These are phyloP conservation scores for Sciurus niger DNA, from an alignment of 2,113 vertebrate genomes.

Conservation along the genomic window DNA sequence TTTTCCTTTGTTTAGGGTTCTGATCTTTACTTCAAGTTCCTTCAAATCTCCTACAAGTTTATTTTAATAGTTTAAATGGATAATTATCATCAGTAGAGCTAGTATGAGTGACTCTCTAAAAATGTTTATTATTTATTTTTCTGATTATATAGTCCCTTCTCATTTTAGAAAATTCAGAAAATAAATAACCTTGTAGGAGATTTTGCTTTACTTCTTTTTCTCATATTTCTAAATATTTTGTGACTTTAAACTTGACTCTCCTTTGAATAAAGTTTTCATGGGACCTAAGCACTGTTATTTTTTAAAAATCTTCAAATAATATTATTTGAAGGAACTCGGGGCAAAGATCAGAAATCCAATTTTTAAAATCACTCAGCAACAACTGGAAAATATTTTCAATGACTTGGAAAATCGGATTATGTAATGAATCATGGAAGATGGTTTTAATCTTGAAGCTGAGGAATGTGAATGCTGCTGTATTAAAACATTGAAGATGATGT, in stretches of 20 bases:
- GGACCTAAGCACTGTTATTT: background rate
- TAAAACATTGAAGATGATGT: conserved; percentile 51
- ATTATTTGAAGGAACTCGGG: conserved; percentile 61
- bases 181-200: background rate
- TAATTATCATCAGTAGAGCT: conserved; percentile 9
- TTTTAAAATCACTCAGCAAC: conserved; percentile 72
- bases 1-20: conserved; percentile 17
- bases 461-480: background rate
- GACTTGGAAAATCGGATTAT: conserved; percentile 78
- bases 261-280: conserved; percentile 33
- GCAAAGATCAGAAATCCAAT: conserved; percentile 74
- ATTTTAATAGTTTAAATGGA: conserved; percentile 6
- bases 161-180: conserved; percentile 52
- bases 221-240: conserved; percentile 48
- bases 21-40: too few relatives aligned
- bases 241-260: conserved; percentile 52
- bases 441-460: conserved; percentile 68
- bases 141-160: conserved; percentile 24
- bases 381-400: conserved; percentile 80
- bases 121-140: conserved; percentile 41
- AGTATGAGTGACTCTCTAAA: conserved; percentile 21
- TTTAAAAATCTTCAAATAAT: conserved; percentile 63
- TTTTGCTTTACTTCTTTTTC: conserved; percentile 63
- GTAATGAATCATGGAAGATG: conserved; percentile 63
- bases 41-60: too few relatives aligned